A percentile compares a stretch with the other conserved stretches of the same genome.
These are phyloP conservation scores for Leptocoma aspasia DNA, from an alignment of 2,113 vertebrate species.

Conservation along the genomic window DNA sequence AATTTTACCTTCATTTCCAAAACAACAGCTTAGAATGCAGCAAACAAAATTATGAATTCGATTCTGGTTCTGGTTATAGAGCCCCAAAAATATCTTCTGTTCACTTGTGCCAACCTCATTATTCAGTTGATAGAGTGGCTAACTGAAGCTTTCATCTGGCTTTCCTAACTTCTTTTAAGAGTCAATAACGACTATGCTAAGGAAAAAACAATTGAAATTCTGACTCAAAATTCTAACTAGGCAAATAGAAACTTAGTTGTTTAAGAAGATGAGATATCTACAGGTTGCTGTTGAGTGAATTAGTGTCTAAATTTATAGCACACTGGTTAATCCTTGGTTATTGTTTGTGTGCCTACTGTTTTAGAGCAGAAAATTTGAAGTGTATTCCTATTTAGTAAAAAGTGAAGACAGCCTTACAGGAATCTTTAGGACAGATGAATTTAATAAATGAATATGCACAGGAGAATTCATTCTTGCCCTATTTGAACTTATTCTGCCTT, in stretches of 20 bases:
- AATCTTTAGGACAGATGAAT: background rate
- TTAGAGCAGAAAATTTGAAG: background rate
- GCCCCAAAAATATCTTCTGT: background rate
- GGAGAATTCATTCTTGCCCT: background rate
- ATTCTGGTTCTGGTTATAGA: background rate
- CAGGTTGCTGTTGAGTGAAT: background rate
- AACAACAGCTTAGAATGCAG: background rate
- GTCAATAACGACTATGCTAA: background rate
- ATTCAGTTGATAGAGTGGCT: background rate
- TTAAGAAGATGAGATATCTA: background rate
- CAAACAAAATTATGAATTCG: background rate
- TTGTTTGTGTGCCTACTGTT: background rate
- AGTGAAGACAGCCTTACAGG: background rate
- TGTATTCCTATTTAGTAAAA: background rate
- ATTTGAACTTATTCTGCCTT: background rate
- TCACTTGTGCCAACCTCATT: background rate
- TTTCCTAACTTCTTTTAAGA: background rate
- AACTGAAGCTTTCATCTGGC: background rate
- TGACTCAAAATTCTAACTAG: background rate
- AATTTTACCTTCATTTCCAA: background rate
- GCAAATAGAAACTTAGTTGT: background rate
- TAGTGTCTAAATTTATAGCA: background rate
- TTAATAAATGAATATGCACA: background rate
- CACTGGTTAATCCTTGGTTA: background rate
- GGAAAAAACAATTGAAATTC: background rate